Conservation (phyloP, 2,797 vertebrate genomes). For the Hyperoplus lanceolatus region DNA sequence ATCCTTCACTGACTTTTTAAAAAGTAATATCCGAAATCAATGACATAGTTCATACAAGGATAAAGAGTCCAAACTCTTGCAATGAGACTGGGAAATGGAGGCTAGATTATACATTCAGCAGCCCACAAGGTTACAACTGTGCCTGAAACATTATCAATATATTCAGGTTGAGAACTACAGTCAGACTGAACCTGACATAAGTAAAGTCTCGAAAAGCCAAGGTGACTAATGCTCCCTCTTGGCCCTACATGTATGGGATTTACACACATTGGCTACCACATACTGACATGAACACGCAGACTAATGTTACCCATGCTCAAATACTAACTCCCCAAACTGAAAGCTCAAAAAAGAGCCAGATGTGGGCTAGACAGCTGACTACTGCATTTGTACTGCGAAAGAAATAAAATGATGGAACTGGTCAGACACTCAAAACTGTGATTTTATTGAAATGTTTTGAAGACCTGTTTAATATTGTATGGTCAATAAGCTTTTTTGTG, state of each 20-base stretch:
- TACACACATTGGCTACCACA: slow-evolving; percentile 33
- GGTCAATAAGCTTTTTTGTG: background rate
- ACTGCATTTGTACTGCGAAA: background rate
- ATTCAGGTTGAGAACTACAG: slow-evolving; percentile 38
- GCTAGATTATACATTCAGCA: slow-evolving; percentile 48
- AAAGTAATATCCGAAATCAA: slow-evolving; percentile 36
- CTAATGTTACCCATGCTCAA: slow-evolving; percentile 29
- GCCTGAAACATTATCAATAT: slow-evolving; percentile 41
- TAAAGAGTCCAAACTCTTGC: slow-evolving; percentile 42
- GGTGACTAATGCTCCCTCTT: slow-evolving; percentile 41
- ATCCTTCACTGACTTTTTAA: slow-evolving; percentile 24
- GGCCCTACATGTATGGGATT: slow-evolving; percentile 31
- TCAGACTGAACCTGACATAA: slow-evolving; percentile 35
- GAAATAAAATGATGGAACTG: background rate
- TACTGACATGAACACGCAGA: slow-evolving; percentile 16
- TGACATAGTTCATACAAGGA: slow-evolving; percentile 39
- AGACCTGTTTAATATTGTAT: background rate
- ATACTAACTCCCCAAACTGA: slow-evolving; percentile 23
- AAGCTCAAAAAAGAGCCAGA: slow-evolving; percentile 38
- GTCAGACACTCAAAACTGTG: background rate
- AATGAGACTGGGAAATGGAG: slow-evolving; percentile 26
- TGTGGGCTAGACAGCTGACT: slow-evolving; percentile 17
- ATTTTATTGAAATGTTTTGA: background rate
- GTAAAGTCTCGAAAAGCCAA: slow-evolving; percentile 47
- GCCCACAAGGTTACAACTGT: slow-evolving; percentile 38